These are phyloP conservation scores for Seira ritae DNA, from an alignment of 2,888 invertebrate species.

Conservation along the genomic window DNA sequence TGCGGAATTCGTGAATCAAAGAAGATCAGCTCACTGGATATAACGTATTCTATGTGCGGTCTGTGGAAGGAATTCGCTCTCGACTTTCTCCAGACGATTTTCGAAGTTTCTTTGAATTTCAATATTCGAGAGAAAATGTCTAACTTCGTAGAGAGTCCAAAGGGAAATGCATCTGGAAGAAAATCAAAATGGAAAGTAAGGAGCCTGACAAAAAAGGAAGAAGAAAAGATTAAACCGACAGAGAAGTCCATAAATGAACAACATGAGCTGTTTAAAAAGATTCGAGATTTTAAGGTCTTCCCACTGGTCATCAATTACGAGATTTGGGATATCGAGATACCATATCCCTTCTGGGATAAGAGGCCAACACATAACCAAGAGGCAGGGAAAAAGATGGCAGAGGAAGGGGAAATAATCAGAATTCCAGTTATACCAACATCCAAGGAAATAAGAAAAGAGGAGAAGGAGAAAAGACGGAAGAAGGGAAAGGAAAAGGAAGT, in stretches of 20 bases:
- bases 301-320: slow-evolving; percentile 3
- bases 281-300: not conserved
- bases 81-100: slow-evolving; percentile 32
- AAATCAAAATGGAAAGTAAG: not conserved
- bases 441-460: not conserved
- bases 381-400: not conserved
- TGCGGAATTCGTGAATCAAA: not conserved
- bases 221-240: not conserved
- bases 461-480: not conserved
- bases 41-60: not conserved
- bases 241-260: slow-evolving; percentile 4
- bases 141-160: not conserved
- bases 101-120: slow-evolving; percentile 22
- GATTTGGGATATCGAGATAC: not conserved
- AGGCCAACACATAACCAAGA: slow-evolving; percentile 10
- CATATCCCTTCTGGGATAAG: slow-evolving; percentile 40
- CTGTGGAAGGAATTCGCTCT: slow-evolving; percentile 32
- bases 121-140: not conserved
- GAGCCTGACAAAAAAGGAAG: not conserved
- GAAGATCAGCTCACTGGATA: not conserved
- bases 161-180: not conserved
- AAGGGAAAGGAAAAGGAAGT: slow-evolving; percentile 22
- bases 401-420: too few species aligned
- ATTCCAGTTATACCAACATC: not conserved
- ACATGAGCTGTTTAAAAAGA: not conserved